These are phyloP conservation scores for Tenthredo notha DNA, from an alignment of 2,888 invertebrate genomes.

Conservation along the genomic window DNA sequence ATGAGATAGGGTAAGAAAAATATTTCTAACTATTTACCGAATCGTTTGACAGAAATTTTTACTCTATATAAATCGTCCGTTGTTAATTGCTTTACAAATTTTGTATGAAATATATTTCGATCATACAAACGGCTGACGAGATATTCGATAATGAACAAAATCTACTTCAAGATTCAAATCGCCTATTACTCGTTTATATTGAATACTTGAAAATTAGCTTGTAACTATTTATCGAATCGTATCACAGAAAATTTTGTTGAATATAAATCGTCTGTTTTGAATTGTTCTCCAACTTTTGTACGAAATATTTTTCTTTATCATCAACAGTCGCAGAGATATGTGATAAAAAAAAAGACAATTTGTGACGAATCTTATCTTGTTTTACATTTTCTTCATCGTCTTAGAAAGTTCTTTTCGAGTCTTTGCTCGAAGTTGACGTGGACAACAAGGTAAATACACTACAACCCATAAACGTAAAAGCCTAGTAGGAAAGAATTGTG, in stretches of 20 bases:
- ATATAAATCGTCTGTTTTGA: neutral
- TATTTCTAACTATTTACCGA: neutral
- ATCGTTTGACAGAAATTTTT: constrained; percentile 1
- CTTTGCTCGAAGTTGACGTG: constrained; percentile 25
- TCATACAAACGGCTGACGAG: neutral
- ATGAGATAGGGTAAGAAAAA: neutral
- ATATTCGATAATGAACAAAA: neutral
- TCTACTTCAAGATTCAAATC: neutral
- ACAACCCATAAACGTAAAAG: neutral
- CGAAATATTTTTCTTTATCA: neutral
- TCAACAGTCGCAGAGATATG: neutral
- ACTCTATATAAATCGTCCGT: neutral
- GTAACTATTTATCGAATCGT: neutral
- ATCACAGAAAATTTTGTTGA: neutral
- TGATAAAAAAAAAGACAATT: too few relatives aligned
- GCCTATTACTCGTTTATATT: neutral
- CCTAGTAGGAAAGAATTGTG: neutral
- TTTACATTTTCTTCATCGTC: neutral
- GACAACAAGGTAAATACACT: constrained; percentile 11
- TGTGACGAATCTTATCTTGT: neutral
- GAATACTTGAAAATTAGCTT: neutral
- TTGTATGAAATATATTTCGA: neutral
- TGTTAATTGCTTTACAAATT: neutral
- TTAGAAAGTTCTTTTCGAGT: neutral
- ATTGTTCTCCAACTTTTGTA: neutral